Evolutionary conservation across 2,888 invertebrate genomes (phyloP), one percentile per base, ranked within the genome.

Genomic region (Sarcophaga carnaria): DNA sequence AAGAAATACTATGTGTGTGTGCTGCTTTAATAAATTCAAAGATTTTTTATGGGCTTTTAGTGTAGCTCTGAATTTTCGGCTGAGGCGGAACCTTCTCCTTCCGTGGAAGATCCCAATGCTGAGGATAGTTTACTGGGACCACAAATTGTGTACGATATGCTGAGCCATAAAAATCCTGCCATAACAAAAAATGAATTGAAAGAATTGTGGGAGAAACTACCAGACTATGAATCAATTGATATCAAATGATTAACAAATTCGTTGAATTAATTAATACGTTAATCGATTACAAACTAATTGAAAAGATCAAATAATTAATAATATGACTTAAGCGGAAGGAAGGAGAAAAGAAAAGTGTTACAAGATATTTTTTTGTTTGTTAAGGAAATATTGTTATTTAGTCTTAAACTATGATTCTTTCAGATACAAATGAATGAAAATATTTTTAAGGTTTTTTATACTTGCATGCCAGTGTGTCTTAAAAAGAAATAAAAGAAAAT

Each of bases 181-280:
- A 62, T 62, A 25, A 77, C 63, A 6, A 84, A 88, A 11, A 89
- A 89, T 79, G 82, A 70, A 4, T 25, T 89, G 67, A 89, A 89
- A 62, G 87, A 88, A 11, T 77, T 89, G 63, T 89, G 89, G 89
- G 89, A 89, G 59, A 74, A 84, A 54, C 60, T 89, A 66, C 89
- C 89, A 0, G 86, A 88, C 63, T 83, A 88, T 64, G 83, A 86
- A 63, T 67, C 83, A 71, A 83, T 77, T n/a, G 88, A 85, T 79
- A 88, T 88, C 37, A 88, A 85, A 75, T 83, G 70, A n/a, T 11
- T 25, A 20, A 20, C 2, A 27, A 12, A 27, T 12, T 12, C 17
- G 5, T 54, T 17, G 17, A 14, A 54, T 14, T 14, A 54, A 54
- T 14, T 11, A 49, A 49, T 14, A 14, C 49, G 14, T 49, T 49